These are phyloP conservation scores for Rhinichthys klamathensis DNA, from an alignment of 2,113 vertebrate genomes.

Conservation along the genomic window DNA sequence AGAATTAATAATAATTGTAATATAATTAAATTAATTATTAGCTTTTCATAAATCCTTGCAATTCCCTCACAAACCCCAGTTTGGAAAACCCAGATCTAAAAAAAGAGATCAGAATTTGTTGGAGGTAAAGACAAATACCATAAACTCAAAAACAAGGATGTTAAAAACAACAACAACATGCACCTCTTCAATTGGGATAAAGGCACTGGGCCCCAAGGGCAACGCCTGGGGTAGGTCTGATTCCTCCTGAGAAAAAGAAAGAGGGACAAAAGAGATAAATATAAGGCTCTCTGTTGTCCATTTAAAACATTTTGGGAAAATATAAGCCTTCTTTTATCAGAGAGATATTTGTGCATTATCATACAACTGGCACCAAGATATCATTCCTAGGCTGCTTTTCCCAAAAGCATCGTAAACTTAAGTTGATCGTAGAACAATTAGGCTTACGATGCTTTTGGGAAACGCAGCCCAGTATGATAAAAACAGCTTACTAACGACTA, in stretches of 20 bases:
- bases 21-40: neutral
- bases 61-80: neutral
- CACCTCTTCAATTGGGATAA: conserved; percentile 73
- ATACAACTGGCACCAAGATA: neutral
- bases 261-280: conserved; percentile 51
- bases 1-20: too few relatives aligned
- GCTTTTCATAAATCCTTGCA: neutral
- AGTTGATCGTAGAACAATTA: too few relatives aligned
- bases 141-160: neutral
- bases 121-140: neutral
- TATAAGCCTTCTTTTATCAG: neutral
- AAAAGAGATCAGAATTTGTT: neutral
- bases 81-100: too few relatives aligned
- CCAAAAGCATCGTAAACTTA: too few relatives aligned
- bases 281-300: conserved; percentile 41
- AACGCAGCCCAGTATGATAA: too few relatives aligned
- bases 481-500: neutral
- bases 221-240: conserved; percentile 70
- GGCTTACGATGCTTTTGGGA: too few relatives aligned
- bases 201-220: conserved; percentile 73
- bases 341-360: neutral
- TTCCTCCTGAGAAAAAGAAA: conserved; percentile 65
- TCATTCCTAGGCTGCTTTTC: neutral
- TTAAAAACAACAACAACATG: conserved; percentile 28
- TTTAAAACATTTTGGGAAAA: conserved; percentile 40